phyloP scores from a whole-genome alignment of 2,797 vertebrate species.

The Periparus ater region DNA sequence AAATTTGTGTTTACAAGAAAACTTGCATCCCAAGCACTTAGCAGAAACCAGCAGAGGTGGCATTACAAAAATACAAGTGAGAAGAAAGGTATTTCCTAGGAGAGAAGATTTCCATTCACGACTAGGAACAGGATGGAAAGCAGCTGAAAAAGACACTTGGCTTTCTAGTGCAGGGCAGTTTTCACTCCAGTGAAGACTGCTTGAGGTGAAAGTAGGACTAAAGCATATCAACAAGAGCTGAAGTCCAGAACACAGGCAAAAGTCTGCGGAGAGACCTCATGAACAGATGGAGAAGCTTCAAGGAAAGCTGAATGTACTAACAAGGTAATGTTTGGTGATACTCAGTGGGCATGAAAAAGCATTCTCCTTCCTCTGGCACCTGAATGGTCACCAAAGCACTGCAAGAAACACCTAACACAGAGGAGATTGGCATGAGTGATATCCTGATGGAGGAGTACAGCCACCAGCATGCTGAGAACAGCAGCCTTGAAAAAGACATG shows the following conservation, averaged over 20 bases:
- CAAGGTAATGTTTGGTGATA: neutral
- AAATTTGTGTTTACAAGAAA: neutral
- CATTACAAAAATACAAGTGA: neutral
- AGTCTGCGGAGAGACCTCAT: neutral
- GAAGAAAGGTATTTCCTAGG: neutral
- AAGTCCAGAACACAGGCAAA: neutral
- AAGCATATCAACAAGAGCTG: neutral
- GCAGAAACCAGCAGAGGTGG: neutral
- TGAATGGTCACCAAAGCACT: neutral
- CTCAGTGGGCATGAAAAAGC: neutral
- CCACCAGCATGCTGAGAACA: neutral
- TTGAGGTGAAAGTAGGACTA: neutral
- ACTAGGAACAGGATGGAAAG: neutral
- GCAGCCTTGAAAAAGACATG: neutral
- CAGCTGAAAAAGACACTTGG: neutral
- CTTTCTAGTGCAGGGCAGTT: neutral
- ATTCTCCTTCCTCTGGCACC: neutral
- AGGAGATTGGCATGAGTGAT: neutral
- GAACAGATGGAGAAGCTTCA: neutral
- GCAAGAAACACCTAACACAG: neutral
- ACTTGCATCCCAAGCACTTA: neutral
- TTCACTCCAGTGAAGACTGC: neutral
- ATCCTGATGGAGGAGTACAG: neutral
- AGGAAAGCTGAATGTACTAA: neutral
- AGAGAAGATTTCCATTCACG: neutral